These are phyloP conservation scores for Euphysa ruthae DNA, from an alignment of 30 jellyfish, hydroid and myxozoan species.

Conservation along the genomic window DNA sequence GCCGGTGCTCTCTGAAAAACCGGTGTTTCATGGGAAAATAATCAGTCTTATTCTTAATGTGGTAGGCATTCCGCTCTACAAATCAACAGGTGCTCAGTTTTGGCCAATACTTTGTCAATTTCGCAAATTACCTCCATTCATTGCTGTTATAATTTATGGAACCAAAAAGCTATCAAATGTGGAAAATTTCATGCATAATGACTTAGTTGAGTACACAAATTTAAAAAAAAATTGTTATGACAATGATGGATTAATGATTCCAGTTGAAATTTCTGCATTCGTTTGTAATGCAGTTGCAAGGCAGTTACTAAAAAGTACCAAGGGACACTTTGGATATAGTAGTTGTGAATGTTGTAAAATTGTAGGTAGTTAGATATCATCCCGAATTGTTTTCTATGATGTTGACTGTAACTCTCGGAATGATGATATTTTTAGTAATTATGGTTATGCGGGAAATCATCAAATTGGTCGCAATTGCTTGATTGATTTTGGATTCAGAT, in stretches of 20 bases:
- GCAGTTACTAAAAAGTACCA: slow-evolving; percentile 19
- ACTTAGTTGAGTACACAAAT: neutral
- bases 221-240: neutral
- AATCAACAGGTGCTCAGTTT: slow-evolving; percentile 25
- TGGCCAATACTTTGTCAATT: slow-evolving; percentile 37
- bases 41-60: slow-evolving; percentile 2
- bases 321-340: slow-evolving; percentile 31
- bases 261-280: slow-evolving; percentile 4
- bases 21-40: no score
- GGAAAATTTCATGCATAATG: slow-evolving; percentile 13
- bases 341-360: slow-evolving; percentile 36
- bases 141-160: slow-evolving; percentile 41
- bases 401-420: neutral
- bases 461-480: neutral
- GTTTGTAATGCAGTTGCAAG: slow-evolving; percentile 66
- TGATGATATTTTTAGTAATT: slow-evolving; percentile 4
- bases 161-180: slow-evolving; percentile 30
- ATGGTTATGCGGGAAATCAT: slow-evolving; percentile 19
- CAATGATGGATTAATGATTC: neutral
- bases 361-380: slow-evolving; percentile 2
- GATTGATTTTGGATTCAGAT: slow-evolving; percentile 4
- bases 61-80: slow-evolving; percentile 17
- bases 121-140: slow-evolving; percentile 8
- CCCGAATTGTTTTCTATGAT: slow-evolving; percentile 6
- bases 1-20: no score